Base-by-base conservation (phyloP, 2,888 invertebrate species). In the Acholoe squamosa region DNA sequence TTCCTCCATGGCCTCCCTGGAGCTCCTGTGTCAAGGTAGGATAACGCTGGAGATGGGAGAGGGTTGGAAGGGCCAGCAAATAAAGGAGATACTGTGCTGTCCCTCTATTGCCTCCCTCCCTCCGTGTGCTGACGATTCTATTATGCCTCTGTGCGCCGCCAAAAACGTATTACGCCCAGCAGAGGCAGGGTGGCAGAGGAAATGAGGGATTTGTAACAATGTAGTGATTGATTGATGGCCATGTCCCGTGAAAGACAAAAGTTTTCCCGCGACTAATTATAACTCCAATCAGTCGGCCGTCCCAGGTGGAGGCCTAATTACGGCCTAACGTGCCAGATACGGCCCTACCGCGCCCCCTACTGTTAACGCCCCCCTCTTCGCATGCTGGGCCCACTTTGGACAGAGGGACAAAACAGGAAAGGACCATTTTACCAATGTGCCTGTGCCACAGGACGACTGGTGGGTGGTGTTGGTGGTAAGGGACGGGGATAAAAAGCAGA, bases 201-300 rank as follows among this genome's bases (percentile, higher is more conserved):
- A 86, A 86, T 52, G 86, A 86, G 86, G 56, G 86, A 86, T 86
- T 86, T 86, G 86, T 56, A 54, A 86, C 86, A 86, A 86, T 86
- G 86, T 86, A 54, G 86, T 56, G 86, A 86, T 86, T 86, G 86
- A 86, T 86, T 86, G 86, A 86, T 86, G 86, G 56, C 33, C 28
- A 28, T 19, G 25, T 86, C 28, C 86, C 86, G 56, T 86, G 86
- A 86, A 86, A 86, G 86, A 86, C 86, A 86, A 86, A 86, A 86
- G 56, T 56, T 86, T 22, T 25, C 86, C 86, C 86, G 28, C 54
- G 28, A 14, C 54, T 86, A 86, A 86, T 86, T 86, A 86, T 86
- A 86, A 86, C 86, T 56, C 54, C 56, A 86, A 86, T 86, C 86
- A 86, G 86, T 28, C 33, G 86, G 54, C 54, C 12, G 52, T 86